These are phyloP conservation scores for Lasioglossum malachurum DNA, from an alignment of 2,888 invertebrate genomes.

Conservation along the genomic window DNA sequence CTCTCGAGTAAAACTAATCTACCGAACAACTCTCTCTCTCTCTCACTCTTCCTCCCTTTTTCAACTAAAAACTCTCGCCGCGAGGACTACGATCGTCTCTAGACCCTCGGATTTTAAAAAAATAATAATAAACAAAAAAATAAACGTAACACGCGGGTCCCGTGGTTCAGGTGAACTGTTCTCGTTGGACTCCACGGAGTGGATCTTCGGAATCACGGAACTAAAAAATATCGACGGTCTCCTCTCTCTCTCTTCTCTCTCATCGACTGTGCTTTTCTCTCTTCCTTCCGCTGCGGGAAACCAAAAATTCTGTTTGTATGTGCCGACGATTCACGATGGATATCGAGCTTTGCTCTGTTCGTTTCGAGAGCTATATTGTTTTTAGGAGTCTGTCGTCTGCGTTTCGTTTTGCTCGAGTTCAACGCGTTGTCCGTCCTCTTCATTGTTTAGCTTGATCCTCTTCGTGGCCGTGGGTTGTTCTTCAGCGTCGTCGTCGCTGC, in stretches of 20 bases:
- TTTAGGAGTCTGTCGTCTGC: slow-evolving; percentile 5
- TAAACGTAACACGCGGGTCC: slow-evolving; percentile 11
- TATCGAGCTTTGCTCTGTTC: not conserved
- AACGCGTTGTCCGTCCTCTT: not conserved
- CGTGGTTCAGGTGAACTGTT: slow-evolving; percentile 17
- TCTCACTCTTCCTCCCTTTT: not conserved
- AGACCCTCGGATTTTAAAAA: slow-evolving; percentile 8
- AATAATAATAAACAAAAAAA: slow-evolving; percentile 15
- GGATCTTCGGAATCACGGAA: slow-evolving; percentile 16
- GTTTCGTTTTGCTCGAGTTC: not conserved
- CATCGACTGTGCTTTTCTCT: not conserved
- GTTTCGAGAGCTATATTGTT: not conserved
- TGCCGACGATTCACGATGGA: not conserved
- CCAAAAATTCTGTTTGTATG: not conserved
- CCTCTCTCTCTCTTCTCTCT: not conserved
- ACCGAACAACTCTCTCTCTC: not conserved
- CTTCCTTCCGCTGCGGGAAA: not conserved
- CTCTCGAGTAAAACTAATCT: slow-evolving; percentile 27
- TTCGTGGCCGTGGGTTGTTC: slow-evolving; percentile 35
- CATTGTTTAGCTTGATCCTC: slow-evolving; percentile 4
- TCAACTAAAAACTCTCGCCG: slow-evolving; percentile 16
- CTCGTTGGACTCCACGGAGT: not conserved
- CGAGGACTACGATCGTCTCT: not conserved
- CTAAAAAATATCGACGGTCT: slow-evolving; percentile 12
- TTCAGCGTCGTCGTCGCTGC: slow-evolving; percentile 44